Base-by-base conservation (phyloP, 2,888 invertebrate species). In the Nipponacmea schrenckii region DNA sequence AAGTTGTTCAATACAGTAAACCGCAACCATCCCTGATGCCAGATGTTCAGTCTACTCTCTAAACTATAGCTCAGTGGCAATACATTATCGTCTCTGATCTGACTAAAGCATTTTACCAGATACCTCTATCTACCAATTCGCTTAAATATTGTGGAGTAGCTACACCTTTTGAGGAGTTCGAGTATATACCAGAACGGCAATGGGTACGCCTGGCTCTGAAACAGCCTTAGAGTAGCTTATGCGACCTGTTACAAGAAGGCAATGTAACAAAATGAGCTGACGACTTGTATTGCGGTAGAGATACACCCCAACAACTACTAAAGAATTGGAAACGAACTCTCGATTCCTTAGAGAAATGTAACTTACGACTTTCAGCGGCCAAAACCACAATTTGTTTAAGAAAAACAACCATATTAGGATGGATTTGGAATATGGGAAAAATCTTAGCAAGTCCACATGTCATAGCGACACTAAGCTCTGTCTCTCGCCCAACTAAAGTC, bases 151-250 rank as follows among this genome's bases (percentile, higher is more conserved):
- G 79, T 71, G 76, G 79, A 5, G 77, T 82, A 12, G 76, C 71
- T 14, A 82, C 79, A 1, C 82, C 79, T 64, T 82, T 73, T 65
- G 48, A 69, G 7, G 79, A 12, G 68, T 76, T 7, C 64, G 78
- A 15, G 78, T 81, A 0, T 82, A 80, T 46, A 15, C 14, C 48
- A 12, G 48, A 15, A 15, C 48, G 12, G 48, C 48, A 12, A 46
- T 46, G 48, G 80, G 81, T 5, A 80, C 79, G 79, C 81, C 79
- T 4, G 78, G 79, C 3, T 78, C 79, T n/a, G 79, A 81, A 74
- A 81, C 78, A 1, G 77, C 73, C 24, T 69, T 80, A 0, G 79
- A 80, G 39, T 80, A 82, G 17, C 48, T 46, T 15, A 46, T 46
- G 48, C 14, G 66, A 73, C 45, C 66, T 75, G 2, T 26, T 75